These are phyloP conservation scores for Eristalis intricaria DNA, from an alignment of 2,888 invertebrate genomes.

Conservation along the genomic window DNA sequence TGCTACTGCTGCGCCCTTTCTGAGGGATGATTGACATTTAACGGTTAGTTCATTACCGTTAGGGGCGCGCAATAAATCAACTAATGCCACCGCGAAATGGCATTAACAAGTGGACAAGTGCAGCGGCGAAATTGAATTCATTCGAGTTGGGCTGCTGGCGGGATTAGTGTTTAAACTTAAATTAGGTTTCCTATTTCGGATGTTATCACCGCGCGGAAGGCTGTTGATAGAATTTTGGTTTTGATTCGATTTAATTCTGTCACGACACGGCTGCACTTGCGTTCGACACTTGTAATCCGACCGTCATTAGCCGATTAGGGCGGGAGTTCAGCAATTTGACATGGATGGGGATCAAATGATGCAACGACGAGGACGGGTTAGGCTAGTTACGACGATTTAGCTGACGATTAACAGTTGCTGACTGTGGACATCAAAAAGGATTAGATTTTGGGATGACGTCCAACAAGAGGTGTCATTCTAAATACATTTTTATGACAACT, in stretches of 20 bases:
- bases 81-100: background rate
- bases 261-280: background rate
- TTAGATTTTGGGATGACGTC: no score
- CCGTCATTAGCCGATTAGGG: background rate
- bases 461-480: no score
- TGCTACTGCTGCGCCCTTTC: background rate
- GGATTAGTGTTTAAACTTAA: background rate
- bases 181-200: background rate
- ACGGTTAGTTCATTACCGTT: conserved; percentile 15
- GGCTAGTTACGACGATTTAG: no score
- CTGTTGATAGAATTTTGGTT: background rate
- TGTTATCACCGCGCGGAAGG: background rate
- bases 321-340: background rate
- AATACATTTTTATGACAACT: no score
- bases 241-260: background rate
- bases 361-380: no score
- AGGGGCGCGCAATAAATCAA: conserved; percentile 1
- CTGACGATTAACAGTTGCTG: no score
- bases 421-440: no score
- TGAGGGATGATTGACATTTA: conserved; percentile 11
- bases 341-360: no score
- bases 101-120: conserved; percentile 3
- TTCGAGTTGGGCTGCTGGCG: background rate
- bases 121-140: background rate
- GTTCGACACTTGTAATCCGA: background rate